Percentiles rank a stretch among this genome's conserved stretches.
These are phyloP conservation scores for Orius insidiosus DNA, from an alignment of 1,140 invertebrate species.

Conservation along the genomic window DNA sequence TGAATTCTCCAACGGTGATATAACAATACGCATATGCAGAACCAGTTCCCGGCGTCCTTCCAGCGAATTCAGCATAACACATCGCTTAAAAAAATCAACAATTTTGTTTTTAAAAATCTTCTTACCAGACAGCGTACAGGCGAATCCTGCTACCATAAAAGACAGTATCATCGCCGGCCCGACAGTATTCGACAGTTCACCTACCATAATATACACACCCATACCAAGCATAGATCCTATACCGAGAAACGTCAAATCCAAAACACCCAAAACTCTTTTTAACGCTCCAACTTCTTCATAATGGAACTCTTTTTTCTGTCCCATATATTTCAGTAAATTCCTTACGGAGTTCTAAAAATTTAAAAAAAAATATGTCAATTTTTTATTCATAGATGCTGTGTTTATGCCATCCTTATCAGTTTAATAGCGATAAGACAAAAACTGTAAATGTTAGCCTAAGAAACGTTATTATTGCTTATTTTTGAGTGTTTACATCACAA, in stretches of 20 bases:
- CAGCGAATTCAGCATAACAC: constrained; percentile 76
- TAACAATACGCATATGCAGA: constrained; percentile 79
- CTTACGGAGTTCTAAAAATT: too few relatives aligned
- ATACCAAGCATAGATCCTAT: constrained; percentile 75
- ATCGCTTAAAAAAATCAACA: constrained; percentile 47
- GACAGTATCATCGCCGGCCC: constrained; percentile 70
- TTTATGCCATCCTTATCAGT: too few relatives aligned
- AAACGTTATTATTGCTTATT: too few relatives aligned
- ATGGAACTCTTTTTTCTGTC: constrained; percentile 9
- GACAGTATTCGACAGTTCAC: constrained; percentile 56
- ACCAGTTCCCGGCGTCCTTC: constrained; percentile 65
- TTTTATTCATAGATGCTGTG: too few relatives aligned
- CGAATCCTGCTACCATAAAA: constrained; percentile 67
- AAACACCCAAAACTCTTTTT: constrained; percentile 39
- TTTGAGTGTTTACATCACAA: too few relatives aligned
- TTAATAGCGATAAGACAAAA: too few relatives aligned
- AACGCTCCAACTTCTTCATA: constrained; percentile 23
- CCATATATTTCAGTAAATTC: not conserved
- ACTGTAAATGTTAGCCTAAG: too few relatives aligned
- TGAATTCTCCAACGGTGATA: constrained; percentile 68
- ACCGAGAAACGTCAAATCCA: constrained; percentile 61
- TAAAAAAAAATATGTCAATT: too few relatives aligned
- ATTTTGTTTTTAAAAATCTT: constrained; percentile 22
- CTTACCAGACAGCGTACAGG: constrained; percentile 36
- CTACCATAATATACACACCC: constrained; percentile 75